Evolutionary conservation across 2,113 vertebrate genomes (phyloP), one percentile per base, ranked within the genome.

Genomic region (Cyprinus carpio): DNA sequence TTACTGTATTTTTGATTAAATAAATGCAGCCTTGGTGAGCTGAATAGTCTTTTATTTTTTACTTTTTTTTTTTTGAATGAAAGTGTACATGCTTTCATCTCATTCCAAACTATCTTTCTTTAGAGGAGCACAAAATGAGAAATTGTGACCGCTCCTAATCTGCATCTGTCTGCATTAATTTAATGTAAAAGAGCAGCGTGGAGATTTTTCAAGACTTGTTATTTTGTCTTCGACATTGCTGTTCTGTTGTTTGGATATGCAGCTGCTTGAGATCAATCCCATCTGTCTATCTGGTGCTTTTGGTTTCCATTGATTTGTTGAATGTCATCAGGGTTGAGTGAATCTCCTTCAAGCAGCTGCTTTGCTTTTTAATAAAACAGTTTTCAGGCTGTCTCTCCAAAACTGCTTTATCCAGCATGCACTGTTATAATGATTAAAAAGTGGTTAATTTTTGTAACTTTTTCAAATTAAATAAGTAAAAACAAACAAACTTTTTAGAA

Each of bases 311-410:
- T 58, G 51, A 87, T 84, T 87, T 40, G 37, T 71, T 56, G 83
- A 89, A 87, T 87, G 84, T 85, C 84, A 86, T 78, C 40, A 64
- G 64, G 76, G 34, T 64, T 69, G n/a, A 80, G 23, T n/a, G 29
- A 54, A 54, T 29, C 46, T 78, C 54, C 23, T 29, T 54, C 20
- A 72, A 29, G 27, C 23, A 64, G 11, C 31, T 56, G 9, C 43
- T 43, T 43, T 7, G 78, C 51, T 72, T 23, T 46, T 20, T 62
- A 43, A 27, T 31, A 54, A 71, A 84, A 54, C 37, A 23, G 8
- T 74, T 62, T 62, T 75, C 10, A 56, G 54, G 37, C 60, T 64
- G 29, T 60, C 51, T 56, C 18, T 54, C 20, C 67, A 71, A 71
- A 40, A 71, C 20, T 0, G 34, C 15, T 67, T 67, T 18, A 34